Evolutionary conservation across 2,888 invertebrate species (phyloP), one percentile per base, ranked within the genome.

Genomic region (Caenorhabditis auriculariae): DNA sequence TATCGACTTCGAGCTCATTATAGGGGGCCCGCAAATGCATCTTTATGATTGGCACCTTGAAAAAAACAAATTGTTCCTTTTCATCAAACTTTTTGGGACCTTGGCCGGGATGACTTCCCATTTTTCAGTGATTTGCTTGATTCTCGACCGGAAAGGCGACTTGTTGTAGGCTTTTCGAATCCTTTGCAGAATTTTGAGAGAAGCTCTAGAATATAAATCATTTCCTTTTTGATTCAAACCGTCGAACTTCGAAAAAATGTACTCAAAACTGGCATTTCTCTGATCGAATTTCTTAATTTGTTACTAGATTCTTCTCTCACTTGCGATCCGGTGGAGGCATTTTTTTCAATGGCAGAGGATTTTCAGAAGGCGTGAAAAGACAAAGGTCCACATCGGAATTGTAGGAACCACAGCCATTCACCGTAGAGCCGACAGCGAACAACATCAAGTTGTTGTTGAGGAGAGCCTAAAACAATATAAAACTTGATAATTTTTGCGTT

Each of bases 371-470:
- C 26, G 49, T 49, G 21, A 60, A 65, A 12, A 77, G 54, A 48
- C 81, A 81, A 32, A 81, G 54, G 38, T 81, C 81, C 70, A 81
- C 72, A 49, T 81, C 81, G 1, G 77, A 74, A 39, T 78, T 77
- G 61, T 60, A 77, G 12, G 71, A 59, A 7, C 81, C 81, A 47
- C 79, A 77, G 5, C 78, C 78, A 44, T 78, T 81, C n/a, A 81
- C 58, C 0, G 79, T 79, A 5, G 75, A 75, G 4, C 76, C 76
- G n/a, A n/a, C n/a, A n/a, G n/a, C n/a, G n/a, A n/a, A n/a, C n/a
- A n/a, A n/a, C n/a, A n/a, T n/a, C n/a, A n/a, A n/a, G n/a, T n/a
- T n/a, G n/a, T n/a, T n/a, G n/a, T n/a, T n/a, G n/a, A n/a, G n/a
- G n/a, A n/a, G n/a, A n/a, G n/a, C n/a, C n/a, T n/a, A n/a, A n/a